Evolutionary conservation across 2,113 vertebrate species (phyloP).

Genomic region (Phoxinus phoxinus): DNA sequence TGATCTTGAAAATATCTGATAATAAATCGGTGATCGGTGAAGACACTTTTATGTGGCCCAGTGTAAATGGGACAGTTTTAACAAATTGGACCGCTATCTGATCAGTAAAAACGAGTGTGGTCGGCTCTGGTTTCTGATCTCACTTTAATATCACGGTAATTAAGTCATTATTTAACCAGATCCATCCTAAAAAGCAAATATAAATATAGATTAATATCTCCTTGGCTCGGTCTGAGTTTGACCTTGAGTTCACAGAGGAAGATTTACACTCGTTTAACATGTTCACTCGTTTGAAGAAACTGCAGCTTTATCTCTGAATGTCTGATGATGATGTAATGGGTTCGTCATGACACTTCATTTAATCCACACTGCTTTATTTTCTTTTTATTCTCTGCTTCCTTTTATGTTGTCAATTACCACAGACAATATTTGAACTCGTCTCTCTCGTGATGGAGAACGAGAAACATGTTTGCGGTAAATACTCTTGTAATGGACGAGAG

Average conservation of each 20-base stretch:
- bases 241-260: slow-evolving; percentile 20
- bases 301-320: background rate
- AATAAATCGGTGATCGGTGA: too few species aligned
- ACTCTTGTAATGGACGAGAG: background rate
- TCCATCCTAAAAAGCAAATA: background rate
- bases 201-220: background rate
- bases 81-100: too few species aligned
- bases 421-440: background rate
- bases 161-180: background rate
- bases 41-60: too few species aligned
- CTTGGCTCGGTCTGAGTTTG: background rate
- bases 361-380: background rate
- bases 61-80: too few species aligned
- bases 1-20: too few species aligned
- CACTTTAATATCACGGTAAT: background rate
- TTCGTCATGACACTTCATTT: background rate
- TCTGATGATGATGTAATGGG: background rate
- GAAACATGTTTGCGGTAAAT: slow-evolving; percentile 1
- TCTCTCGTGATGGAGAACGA: background rate
- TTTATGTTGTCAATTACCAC: background rate
- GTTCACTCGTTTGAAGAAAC: background rate
- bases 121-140: background rate
- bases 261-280: background rate
- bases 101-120: background rate
- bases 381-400: background rate